A percentile compares a stretch with the other conserved stretches of the same genome.
These are phyloP conservation scores for Macrophya alboannulata DNA, from an alignment of 2,888 invertebrate species.

Conservation along the genomic window DNA sequence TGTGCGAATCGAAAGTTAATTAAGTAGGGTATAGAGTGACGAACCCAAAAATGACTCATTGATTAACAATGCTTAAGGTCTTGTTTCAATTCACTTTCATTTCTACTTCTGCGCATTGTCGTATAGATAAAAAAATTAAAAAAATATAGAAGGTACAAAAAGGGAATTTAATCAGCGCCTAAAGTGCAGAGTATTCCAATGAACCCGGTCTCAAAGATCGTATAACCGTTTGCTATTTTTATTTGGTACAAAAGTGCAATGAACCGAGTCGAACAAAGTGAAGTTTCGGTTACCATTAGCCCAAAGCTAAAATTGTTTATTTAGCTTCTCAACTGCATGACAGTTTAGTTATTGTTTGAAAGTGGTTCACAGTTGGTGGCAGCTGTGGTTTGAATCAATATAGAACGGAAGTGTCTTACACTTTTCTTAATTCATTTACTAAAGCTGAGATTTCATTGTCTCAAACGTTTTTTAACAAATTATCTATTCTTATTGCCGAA, in stretches of 20 bases:
- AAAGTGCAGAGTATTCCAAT: background rate
- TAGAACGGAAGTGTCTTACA: background rate
- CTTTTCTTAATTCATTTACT: slow-evolving; percentile 7
- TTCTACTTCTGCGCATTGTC: background rate
- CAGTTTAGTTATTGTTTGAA: slow-evolving; percentile 24
- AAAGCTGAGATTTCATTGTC: background rate
- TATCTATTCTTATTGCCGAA: background rate
- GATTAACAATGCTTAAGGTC: slow-evolving; percentile 14
- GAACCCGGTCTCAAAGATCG: background rate
- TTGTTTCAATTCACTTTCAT: slow-evolving; percentile 18
- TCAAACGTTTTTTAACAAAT: background rate
- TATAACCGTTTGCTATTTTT: background rate
- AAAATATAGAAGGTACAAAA: background rate
- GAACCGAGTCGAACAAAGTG: slow-evolving; percentile 33
- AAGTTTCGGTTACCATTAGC: background rate
- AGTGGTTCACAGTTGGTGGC: slow-evolving; percentile 19
- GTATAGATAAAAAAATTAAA: background rate
- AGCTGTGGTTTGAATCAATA: slow-evolving; percentile 18
- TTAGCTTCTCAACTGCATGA: background rate
- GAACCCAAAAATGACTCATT: slow-evolving; percentile 11
- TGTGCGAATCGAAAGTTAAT: slow-evolving; percentile 26
- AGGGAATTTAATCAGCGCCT: background rate
- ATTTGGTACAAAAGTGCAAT: slow-evolving; percentile 26
- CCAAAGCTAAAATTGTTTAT: slow-evolving; percentile 9
- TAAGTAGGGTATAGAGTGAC: background rate